Base-by-base conservation (phyloP, 2,888 invertebrate species). In the Exocentrus adspersus region DNA sequence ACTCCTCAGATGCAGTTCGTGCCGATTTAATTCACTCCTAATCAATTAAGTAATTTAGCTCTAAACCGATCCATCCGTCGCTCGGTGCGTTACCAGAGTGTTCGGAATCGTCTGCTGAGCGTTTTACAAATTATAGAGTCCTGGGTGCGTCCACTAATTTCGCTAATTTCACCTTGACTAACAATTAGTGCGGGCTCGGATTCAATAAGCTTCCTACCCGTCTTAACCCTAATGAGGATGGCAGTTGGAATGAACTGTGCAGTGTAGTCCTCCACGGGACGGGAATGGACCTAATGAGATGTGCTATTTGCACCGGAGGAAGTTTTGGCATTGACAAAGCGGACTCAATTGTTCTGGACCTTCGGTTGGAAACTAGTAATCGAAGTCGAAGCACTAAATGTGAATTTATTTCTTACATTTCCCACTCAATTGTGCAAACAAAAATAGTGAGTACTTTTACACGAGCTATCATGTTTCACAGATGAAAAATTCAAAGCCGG, bases 31-130 rank as follows among this genome's bases (percentile, higher is more conserved):
- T 14, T 37, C 37, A 12, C n/a, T 2, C 1, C 37, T 5, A 32
- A 37, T 37, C n/a, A n/a, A 37, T 14, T 12, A 1, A 37, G 14
- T 14, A 57, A 65, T 46, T 65, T 50, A 64, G 61, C 68, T 66
- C 54, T 53, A 60, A 37, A 64, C 64, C 66, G 66, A 68, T 68
- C 62, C 64, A 16, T 43, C 28, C 61, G 64, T 68, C 66, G 52
- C 28, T 20, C 64, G 45, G 54, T 60, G 48, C 61, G 64, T 61
- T 60, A 48, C 58, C 52, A 53, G 57, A 53, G 50, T 16, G 51
- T 60, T 51, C 20, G 50, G 24, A 60, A 51, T 41, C 12, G 60
- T 42, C 42, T 48, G 28, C 17, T 10, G 42, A 43, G 32, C 37
- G 58, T 52, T 60, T 60, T 60, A 51, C 60, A 51, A 51, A 60